Base-by-base conservation (phyloP, 1,140 invertebrate genomes). In the Drosophila carrolli region DNA sequence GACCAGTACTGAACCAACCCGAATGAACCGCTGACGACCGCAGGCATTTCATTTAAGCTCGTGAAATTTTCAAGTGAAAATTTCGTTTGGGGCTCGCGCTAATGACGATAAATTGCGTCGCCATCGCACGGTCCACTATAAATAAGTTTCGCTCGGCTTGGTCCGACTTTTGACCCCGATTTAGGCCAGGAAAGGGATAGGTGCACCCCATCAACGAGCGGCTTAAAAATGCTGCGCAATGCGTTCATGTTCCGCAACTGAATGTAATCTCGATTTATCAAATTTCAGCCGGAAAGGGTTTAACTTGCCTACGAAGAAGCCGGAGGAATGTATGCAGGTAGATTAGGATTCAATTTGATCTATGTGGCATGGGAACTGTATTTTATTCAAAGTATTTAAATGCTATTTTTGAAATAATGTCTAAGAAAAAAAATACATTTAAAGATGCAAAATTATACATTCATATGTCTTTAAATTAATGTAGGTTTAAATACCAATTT, bases 51-150 rank as follows among this genome's bases (percentile, higher is more conserved):
- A 89, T 88, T 81, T 73, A 53, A 82, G 53, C 72, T 86, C 67
- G 75, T 88, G 84, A 80, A 88, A 86, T 79, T 88, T 75, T 84
- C 83, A 84, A 88, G 83, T 89, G 83, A 80, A 81, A 89, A 71
- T 80, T 77, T 82, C 67, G 60, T 58, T 55, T 83, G 84, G 59
- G 84, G 66, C 70, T 59, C 16, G 27, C 76, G 65, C 73, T 89
- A 89, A 89, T 89, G 84, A 89, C 84, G 84, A 89, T 89, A 81
- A 89, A 89, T 89, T 84, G 83, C 84, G 75, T 73, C 51, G 75
- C 56, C 65, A 53, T 54, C 46, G 60, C 61, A 50, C 56, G 74
- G 47, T 41, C 80, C 76, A 89, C 77, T 84, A 89, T 89, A 89
- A 89, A 88, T 84, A 88, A 88, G 76, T 88, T 83, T 47, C 72